A percentile compares a stretch with the other conserved stretches of the same genome.
Evolutionary conservation across 2,113 vertebrate species (phyloP).

Genomic region (Peucedramus taeniatus): DNA sequence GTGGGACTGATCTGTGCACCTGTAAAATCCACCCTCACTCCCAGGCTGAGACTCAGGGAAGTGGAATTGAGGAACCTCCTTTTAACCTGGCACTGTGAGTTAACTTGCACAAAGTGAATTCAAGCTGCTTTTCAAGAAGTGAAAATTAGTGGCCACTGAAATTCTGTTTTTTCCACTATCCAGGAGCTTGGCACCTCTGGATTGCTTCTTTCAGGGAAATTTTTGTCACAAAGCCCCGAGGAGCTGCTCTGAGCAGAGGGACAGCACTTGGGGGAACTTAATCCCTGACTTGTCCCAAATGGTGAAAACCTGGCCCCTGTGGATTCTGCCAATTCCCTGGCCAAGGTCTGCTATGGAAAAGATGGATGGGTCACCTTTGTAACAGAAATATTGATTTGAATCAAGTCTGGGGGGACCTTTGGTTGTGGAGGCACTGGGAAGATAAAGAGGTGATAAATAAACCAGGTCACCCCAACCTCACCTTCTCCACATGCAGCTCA

Average conservation of each 20-base stretch:
- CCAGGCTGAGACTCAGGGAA: not conserved
- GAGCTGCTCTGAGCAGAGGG: not conserved
- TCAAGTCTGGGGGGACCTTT: not conserved
- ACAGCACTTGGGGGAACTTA: rapidly evolving
- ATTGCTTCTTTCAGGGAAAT: not conserved
- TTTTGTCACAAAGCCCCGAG: not conserved
- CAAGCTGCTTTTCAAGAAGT: not conserved
- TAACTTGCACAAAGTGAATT: not conserved
- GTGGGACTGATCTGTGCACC: not conserved
- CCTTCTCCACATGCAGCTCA: not conserved
- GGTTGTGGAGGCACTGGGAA: not conserved
- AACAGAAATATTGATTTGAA: rapidly evolving
- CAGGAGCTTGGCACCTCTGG: not conserved
- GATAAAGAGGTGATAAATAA: not conserved
- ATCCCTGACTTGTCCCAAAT: not conserved
- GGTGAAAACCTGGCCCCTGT: not conserved
- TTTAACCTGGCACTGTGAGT: not conserved
- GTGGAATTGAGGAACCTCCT: not conserved
- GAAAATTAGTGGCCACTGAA: not conserved
- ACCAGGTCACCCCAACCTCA: not conserved
- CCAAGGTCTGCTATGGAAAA: not conserved
- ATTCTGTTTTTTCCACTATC: not conserved
- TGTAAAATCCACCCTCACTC: not conserved
- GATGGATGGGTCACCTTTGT: not conserved
- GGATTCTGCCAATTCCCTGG: not conserved